phyloP scores from a whole-genome alignment of 2,113 vertebrate species.

The Ochotona curzoniae region DNA sequence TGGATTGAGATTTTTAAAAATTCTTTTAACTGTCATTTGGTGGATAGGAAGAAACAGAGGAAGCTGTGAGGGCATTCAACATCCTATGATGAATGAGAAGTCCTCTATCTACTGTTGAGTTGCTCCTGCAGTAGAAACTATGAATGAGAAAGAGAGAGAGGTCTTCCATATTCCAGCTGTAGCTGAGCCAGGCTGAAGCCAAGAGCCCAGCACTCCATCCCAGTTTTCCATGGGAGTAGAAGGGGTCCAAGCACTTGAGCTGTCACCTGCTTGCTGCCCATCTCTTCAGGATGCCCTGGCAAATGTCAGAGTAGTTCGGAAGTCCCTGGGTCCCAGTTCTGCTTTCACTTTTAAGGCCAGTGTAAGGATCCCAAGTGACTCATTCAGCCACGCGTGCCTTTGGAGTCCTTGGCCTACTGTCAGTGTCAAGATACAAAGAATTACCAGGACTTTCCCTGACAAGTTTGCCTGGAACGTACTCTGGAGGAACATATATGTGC shows the following conservation, averaged over 20 bases:
- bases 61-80: background rate
- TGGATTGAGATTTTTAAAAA: background rate
- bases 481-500: conserved; percentile 4
- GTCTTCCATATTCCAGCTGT: no score
- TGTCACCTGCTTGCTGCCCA: no score
- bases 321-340: conserved; percentile 72
- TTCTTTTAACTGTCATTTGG: conserved; percentile 6
- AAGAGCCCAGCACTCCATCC: no score
- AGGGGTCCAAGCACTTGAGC: no score
- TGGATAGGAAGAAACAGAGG: background rate
- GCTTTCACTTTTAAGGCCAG: conserved; percentile 66
- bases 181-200: no score
- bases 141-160: background rate
- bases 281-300: background rate
- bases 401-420: conserved; percentile 78
- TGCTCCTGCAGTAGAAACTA: background rate
- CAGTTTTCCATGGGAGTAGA: no score
- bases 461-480: conserved; percentile 52
- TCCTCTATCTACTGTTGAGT: conserved; percentile 12
- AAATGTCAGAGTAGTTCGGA: conserved; percentile 2
- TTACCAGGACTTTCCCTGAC: conserved; percentile 61
- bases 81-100: conserved; percentile 1
- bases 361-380: conserved; percentile 71
- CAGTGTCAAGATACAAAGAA: conserved; percentile 78
- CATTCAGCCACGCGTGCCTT: conserved; percentile 26